Evolutionary conservation across 2,888 invertebrate genomes (phyloP).

Genomic region (Anorthoa munda): DNA sequence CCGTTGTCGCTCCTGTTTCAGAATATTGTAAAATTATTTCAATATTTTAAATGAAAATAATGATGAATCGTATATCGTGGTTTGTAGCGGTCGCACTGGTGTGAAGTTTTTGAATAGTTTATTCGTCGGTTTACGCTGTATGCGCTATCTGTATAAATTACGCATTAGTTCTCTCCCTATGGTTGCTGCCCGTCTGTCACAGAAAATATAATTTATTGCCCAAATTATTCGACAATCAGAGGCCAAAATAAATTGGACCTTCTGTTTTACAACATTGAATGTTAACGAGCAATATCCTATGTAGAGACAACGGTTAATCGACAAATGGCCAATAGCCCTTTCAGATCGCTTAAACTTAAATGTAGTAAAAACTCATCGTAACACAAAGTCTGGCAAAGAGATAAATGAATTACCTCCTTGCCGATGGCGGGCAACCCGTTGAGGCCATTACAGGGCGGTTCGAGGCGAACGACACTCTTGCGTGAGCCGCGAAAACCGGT

Average conservation of each 20-base stretch:
- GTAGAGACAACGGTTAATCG: not conserved
- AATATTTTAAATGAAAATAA: constrained; percentile 10
- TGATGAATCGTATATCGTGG: constrained; percentile 23
- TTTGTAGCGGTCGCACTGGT: constrained; percentile 31
- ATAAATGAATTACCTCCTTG: constrained; percentile 89
- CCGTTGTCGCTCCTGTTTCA: not conserved
- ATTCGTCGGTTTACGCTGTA: constrained; percentile 63
- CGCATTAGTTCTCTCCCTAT: constrained; percentile 25
- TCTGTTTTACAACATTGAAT: constrained; percentile 12
- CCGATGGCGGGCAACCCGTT: constrained; percentile 90
- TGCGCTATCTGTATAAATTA: constrained; percentile 64
- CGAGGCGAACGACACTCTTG: constrained; percentile 92
- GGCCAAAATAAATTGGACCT: not conserved
- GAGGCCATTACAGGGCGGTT: constrained; percentile 92
- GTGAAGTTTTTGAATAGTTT: constrained; percentile 65
- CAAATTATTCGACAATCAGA: not conserved
- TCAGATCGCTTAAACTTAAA: constrained; percentile 32
- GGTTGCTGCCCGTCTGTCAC: constrained; percentile 18
- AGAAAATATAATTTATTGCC: constrained; percentile 11
- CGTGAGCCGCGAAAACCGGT: constrained; percentile 92
- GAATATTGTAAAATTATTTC: constrained; percentile 1
- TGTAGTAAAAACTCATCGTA: constrained; percentile 31
- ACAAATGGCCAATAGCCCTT: not conserved
- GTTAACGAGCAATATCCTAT: not conserved
- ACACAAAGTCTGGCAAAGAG: constrained; percentile 77